Percentiles rank a stretch among this genome's conserved stretches.
phyloP scores from a whole-genome alignment of 2,888 invertebrate genomes.

The Drosophila paracracens region DNA sequence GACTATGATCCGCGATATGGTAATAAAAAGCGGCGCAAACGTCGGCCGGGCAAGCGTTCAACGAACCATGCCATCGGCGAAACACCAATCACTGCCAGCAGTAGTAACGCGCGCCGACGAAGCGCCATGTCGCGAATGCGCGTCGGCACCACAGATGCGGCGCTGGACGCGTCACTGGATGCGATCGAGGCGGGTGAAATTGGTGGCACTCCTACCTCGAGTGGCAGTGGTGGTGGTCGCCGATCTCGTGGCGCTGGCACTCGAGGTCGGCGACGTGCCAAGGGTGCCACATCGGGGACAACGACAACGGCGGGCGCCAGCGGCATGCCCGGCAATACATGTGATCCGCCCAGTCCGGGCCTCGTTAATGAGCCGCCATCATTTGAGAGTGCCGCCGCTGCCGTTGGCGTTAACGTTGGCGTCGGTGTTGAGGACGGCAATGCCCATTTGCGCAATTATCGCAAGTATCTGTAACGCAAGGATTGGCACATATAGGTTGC shows the following conservation, averaged over 20 bases:
- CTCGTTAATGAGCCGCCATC: slow-evolving; percentile 84
- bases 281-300: slow-evolving; percentile 47
- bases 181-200: slow-evolving; percentile 64
- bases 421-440: slow-evolving; percentile 79
- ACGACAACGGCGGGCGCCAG: slow-evolving; percentile 22
- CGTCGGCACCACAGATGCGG: slow-evolving; percentile 65
- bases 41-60: slow-evolving; percentile 82
- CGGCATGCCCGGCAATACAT: slow-evolving; percentile 56
- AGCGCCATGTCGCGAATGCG: slow-evolving; percentile 70
- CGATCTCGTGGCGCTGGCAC: slow-evolving; percentile 78
- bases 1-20: slow-evolving; percentile 90
- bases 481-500: slow-evolving; percentile 37
- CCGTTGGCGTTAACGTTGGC: slow-evolving; percentile 77
- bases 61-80: slow-evolving; percentile 65
- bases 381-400: slow-evolving; percentile 84
- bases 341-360: slow-evolving; percentile 82
- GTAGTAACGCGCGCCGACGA: slow-evolving; percentile 77
- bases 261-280: slow-evolving; percentile 79
- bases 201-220: slow-evolving; percentile 62
- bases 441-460: slow-evolving; percentile 83
- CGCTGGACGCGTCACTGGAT: slow-evolving; percentile 68
- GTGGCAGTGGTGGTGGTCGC: slow-evolving; percentile 50
- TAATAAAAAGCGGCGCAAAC: slow-evolving; percentile 85
- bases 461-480: slow-evolving; percentile 85
- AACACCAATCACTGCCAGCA: slow-evolving; percentile 47